These are phyloP conservation scores for Danio kyathit DNA, from an alignment of 2,797 vertebrate species.

Conservation along the genomic window DNA sequence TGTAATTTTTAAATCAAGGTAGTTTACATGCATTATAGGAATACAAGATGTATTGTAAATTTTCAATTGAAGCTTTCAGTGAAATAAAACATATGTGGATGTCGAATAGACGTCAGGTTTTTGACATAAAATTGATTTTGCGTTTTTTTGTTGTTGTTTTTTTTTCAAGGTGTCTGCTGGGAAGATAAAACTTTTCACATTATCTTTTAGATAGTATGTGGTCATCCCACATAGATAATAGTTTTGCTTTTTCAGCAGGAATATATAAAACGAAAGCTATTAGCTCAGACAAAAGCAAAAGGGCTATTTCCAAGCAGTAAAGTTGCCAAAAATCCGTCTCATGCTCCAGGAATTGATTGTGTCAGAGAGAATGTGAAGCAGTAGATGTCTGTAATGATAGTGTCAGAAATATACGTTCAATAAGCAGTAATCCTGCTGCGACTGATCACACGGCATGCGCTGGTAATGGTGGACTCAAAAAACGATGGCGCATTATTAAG, in stretches of 20 bases:
- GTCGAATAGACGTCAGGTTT: no score
- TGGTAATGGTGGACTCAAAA: constrained; percentile 19
- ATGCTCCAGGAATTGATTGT: constrained; percentile 15
- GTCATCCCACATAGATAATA: constrained; percentile 36
- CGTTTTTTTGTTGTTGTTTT: no score
- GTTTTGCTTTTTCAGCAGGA: constrained; percentile 25
- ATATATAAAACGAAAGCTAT: constrained; percentile 23
- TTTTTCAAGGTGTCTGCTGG: no score
- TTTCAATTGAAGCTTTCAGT: no score
- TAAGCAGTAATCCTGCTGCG: constrained; percentile 1
- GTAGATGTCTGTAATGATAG: constrained; percentile 28
- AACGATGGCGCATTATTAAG: not conserved
- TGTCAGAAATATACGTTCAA: constrained; percentile 5
- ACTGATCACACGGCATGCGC: not conserved
- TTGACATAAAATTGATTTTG: no score
- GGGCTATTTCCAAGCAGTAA: not conserved
- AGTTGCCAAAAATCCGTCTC: constrained; percentile 19
- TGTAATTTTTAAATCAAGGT: no score
- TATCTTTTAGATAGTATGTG: constrained; percentile 29
- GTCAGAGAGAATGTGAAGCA: not conserved
- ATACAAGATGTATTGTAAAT: no score
- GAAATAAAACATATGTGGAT: no score
- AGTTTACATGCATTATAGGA: no score
- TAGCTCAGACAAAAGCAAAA: constrained; percentile 17
- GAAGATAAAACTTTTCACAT: constrained; percentile 24